Evolutionary conservation across 2,888 invertebrate species (phyloP).

Genomic region (Calliphora vomitoria): DNA sequence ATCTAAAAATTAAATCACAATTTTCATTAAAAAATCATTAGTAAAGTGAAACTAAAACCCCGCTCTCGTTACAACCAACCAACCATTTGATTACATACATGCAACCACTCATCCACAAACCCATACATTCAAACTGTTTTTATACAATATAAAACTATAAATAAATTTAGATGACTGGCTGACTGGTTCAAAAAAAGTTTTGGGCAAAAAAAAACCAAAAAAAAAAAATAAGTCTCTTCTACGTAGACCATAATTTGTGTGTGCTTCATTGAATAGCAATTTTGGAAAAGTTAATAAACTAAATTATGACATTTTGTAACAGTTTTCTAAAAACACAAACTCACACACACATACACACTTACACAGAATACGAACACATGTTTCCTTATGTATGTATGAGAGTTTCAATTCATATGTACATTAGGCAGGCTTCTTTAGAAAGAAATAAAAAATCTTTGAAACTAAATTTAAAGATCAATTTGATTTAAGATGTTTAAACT

Average conservation of each 20-base stretch:
- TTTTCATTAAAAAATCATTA: constrained; percentile 68
- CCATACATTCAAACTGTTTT: background rate
- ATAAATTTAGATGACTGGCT: constrained; percentile 58
- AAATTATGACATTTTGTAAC: constrained; percentile 75
- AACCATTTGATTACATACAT: constrained; percentile 2
- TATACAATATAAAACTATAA: constrained; percentile 34
- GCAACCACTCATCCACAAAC: background rate
- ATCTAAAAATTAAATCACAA: constrained; percentile 61
- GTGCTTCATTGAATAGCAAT: constrained; percentile 71
- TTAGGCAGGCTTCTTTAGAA: background rate
- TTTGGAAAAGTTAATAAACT: constrained; percentile 75
- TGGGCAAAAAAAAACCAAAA: background rate
- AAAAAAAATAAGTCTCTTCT: constrained; percentile 29
- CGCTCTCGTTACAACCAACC: background rate
- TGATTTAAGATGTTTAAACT: too few relatives aligned
- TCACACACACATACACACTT: background rate
- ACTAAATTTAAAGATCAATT: too few relatives aligned
- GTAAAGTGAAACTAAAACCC: constrained; percentile 31
- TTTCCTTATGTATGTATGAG: background rate
- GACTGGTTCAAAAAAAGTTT: constrained; percentile 42
- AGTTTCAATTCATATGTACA: background rate
- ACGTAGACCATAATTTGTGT: constrained; percentile 61
- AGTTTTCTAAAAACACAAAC: constrained; percentile 63
- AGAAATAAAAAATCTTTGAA: too few relatives aligned
- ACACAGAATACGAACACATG: background rate